Evolutionary conservation across 1,140 invertebrate genomes (phyloP).

Genomic region (Zaprionus africanus): DNA sequence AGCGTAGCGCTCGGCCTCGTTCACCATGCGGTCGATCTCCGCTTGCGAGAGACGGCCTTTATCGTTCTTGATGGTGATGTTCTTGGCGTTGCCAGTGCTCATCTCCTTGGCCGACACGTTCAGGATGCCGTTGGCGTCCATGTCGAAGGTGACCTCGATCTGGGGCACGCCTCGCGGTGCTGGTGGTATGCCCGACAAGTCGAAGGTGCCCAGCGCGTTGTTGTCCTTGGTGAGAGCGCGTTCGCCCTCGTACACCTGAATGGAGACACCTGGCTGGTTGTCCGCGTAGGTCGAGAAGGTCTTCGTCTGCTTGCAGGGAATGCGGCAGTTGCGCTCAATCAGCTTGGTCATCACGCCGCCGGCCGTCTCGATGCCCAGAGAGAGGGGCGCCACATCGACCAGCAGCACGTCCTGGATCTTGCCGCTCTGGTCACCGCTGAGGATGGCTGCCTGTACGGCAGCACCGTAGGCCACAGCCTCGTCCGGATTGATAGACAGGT

Average conservation of each 20-base stretch:
- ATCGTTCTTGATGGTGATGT: slow-evolving; percentile 94
- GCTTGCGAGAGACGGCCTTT: slow-evolving; percentile 92
- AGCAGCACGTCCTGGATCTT: slow-evolving; percentile 89
- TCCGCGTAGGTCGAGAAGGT: slow-evolving; percentile 89
- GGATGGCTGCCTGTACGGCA: slow-evolving; percentile 91
- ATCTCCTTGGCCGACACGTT: slow-evolving; percentile 88
- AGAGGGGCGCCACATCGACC: slow-evolving; percentile 86
- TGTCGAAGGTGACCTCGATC: slow-evolving; percentile 88
- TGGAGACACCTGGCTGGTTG: slow-evolving; percentile 90
- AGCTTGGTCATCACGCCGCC: slow-evolving; percentile 88
- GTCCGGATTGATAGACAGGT: slow-evolving; percentile 91
- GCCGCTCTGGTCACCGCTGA: slow-evolving; percentile 89
- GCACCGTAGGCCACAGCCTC: slow-evolving; percentile 91
- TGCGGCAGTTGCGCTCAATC: slow-evolving; percentile 87
- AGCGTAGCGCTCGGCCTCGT: slow-evolving; percentile 72
- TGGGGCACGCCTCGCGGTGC: slow-evolving; percentile 92
- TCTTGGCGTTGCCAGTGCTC: slow-evolving; percentile 86
- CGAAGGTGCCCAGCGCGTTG: slow-evolving; percentile 91
- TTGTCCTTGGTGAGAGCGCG: slow-evolving; percentile 90
- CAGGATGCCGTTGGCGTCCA: slow-evolving; percentile 88
- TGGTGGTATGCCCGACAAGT: slow-evolving; percentile 92
- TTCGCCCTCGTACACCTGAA: slow-evolving; percentile 89
- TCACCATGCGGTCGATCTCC: slow-evolving; percentile 88
- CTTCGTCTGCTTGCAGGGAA: slow-evolving; percentile 88
- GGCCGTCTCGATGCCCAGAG: slow-evolving; percentile 87